Base-by-base conservation (phyloP, 2,888 invertebrate genomes). In the Catocala nupta region DNA sequence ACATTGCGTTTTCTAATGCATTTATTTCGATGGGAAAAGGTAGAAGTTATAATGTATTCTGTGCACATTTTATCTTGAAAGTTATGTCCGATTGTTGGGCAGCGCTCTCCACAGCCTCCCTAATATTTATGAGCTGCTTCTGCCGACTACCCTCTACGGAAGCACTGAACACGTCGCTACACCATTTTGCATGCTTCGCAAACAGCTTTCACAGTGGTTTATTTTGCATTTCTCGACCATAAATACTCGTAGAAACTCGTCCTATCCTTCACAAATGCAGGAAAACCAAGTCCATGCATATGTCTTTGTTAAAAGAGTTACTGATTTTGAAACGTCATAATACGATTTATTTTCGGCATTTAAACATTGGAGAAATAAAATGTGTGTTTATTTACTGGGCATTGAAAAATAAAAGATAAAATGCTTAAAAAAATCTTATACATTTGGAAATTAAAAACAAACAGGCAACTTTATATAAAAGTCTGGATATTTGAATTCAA, bases 191-290 rank as follows among this genome's bases (percentile, higher is more conserved):
- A 43, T 11, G 10, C 42, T 44, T 33, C 33, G 0, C 12, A 44
- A 54, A 54, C 43, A 43, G 11, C 53, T 53, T 43, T 34, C 6
- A 45, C 45, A 7, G 53, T 53, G 53, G 42, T 53, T 43, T 53
- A 53, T 44, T 44, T 54, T 54, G 33, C 44, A 54, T 54, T 54
- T 54, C 12, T 11, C 44, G 44, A 34, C 44, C 33, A 33, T 54
- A 54, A 44, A 44, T 44, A 54, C 10, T 33, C 3, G 11, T 25
- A 44, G 8, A 33, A 44, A 44, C 34, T 7, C 43, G 44, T 54
- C 25, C 5, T 44, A 44, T 54, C 1, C 33, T 1, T 2, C 47
- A 51, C 51, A 6, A 43, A 25, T 42, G 25, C 8, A 2, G 9
- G n/a, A n/a, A 53, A 42, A 25, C 25, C 42, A 11, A 25, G 49